phyloP scores from a whole-genome alignment of 1,140 invertebrate species.

The Rhagoletis pomonella region DNA sequence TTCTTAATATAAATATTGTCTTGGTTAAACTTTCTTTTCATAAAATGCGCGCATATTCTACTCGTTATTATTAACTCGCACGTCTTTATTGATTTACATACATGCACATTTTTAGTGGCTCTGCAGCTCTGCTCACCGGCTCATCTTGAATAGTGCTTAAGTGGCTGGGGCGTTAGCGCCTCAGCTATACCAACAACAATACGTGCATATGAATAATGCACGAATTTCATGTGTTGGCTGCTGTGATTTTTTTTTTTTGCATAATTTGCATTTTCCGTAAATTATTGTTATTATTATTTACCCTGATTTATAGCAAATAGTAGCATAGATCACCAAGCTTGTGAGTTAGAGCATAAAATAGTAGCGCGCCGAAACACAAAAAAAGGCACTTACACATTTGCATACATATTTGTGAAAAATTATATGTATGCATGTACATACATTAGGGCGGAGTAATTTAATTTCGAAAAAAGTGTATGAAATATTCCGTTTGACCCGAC shows the following conservation, averaged over 20 bases:
- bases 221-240: not conserved
- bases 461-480: too few species aligned
- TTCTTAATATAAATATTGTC: not conserved
- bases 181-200: not conserved
- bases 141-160: not conserved
- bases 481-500: not conserved
- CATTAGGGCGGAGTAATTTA: too few species aligned
- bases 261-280: conserved; percentile 34
- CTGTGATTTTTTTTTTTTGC: not conserved
- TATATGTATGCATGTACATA: not conserved
- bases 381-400: not conserved
- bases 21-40: conserved; percentile 16
- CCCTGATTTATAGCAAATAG: conserved; percentile 47
- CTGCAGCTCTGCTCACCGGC: not conserved
- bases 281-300: conserved; percentile 38
- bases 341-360: not conserved
- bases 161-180: not conserved
- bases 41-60: not conserved
- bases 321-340: conserved; percentile 1
- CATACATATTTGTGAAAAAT: not conserved
- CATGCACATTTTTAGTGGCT: not conserved
- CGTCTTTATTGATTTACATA: not conserved
- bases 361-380: not conserved
- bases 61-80: not conserved
- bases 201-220: not conserved